Evolutionary conservation across 2,888 invertebrate species (phyloP).

Genomic region (Malthinus flaveolus): DNA sequence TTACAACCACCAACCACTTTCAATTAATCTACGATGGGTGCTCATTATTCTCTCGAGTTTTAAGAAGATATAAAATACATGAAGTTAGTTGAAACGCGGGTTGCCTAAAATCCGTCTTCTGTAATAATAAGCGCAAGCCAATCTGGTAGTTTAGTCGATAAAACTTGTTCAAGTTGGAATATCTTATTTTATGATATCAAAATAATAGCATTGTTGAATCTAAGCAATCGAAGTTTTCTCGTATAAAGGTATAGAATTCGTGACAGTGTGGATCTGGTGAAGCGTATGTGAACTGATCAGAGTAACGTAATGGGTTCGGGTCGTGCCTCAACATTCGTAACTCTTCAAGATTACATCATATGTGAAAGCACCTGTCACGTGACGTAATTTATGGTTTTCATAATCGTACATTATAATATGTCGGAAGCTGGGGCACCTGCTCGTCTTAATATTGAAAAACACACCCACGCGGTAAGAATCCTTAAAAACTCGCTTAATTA

Average conservation of each 20-base stretch:
- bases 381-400: slow-evolving; percentile 41
- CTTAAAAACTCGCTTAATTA: slow-evolving; percentile 42
- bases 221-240: slow-evolving; percentile 24
- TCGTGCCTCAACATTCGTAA: slow-evolving; percentile 38
- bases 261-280: slow-evolving; percentile 34
- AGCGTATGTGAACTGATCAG: slow-evolving; percentile 38
- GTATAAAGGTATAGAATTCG: slow-evolving; percentile 30
- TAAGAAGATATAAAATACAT: too few relatives aligned
- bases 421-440: slow-evolving; percentile 39
- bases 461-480: slow-evolving; percentile 34
- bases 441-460: slow-evolving; percentile 25
- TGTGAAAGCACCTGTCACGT: slow-evolving; percentile 42
- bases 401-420: slow-evolving; percentile 37
- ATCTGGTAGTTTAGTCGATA: neutral
- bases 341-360: slow-evolving; percentile 42
- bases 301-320: slow-evolving; percentile 34
- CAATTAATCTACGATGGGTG: too few relatives aligned
- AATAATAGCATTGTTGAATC: slow-evolving; percentile 30
- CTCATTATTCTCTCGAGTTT: too few relatives aligned
- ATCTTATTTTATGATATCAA: slow-evolving; percentile 28
- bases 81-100: too few relatives aligned
- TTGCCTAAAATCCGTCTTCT: too few relatives aligned
- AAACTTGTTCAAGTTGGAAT: slow-evolving; percentile 15
- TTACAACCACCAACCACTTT: too few relatives aligned
- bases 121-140: too few relatives aligned